Evolutionary conservation across 2,888 invertebrate genomes (phyloP).

Genomic region (Nipponacmea schrenckii): DNA sequence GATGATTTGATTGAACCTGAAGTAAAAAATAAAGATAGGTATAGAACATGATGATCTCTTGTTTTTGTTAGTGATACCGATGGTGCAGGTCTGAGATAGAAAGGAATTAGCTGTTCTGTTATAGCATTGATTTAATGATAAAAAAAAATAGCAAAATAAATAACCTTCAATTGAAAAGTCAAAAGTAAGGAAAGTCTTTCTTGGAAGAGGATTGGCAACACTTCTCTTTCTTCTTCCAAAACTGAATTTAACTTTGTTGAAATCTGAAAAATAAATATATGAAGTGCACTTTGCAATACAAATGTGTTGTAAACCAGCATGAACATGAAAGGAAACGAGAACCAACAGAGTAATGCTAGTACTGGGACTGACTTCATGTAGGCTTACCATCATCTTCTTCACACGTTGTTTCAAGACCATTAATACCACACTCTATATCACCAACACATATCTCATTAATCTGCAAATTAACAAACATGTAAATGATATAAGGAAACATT

Average conservation of each 20-base stretch:
- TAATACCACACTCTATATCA: constrained; percentile 49
- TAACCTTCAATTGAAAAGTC: constrained; percentile 38
- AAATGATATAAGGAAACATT: neutral
- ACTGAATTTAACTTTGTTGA: constrained; percentile 40
- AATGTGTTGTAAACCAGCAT: neutral
- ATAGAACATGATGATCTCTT: neutral
- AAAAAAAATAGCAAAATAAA: no score
- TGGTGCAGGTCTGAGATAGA: neutral
- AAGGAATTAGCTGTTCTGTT: neutral
- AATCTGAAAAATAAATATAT: constrained; percentile 31
- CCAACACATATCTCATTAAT: constrained; percentile 54
- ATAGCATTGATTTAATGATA: no score
- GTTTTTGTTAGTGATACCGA: neutral
- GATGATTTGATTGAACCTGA: constrained; percentile 12
- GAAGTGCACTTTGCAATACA: constrained; percentile 2
- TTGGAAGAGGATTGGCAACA: neutral
- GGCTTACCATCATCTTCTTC: constrained; percentile 46
- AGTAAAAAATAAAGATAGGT: neutral
- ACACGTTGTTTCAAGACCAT: constrained; percentile 51
- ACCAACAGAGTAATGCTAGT: no score
- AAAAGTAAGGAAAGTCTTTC: constrained; percentile 28
- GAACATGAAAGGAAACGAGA: no score
- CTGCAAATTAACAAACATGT: constrained; percentile 28
- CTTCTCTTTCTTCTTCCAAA: constrained; percentile 26
- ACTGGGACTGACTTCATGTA: no score